A percentile compares a stretch with the other conserved stretches of the same genome.
Conservation (phyloP, 2,888 invertebrate species). For the Cheilosia urbana region DNA sequence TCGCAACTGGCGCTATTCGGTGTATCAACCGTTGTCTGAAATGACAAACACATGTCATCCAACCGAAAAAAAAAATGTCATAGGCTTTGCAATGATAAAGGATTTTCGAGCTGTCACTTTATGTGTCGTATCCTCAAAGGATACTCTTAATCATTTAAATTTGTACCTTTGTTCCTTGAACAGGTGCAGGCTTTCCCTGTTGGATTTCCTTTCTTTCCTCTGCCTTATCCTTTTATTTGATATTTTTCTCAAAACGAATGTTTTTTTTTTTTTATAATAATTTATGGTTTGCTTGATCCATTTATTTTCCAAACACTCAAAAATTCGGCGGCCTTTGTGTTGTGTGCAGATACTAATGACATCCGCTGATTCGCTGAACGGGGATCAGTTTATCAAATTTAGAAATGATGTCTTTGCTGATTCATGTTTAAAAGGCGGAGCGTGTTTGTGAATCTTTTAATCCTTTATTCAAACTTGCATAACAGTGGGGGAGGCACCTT, state of each 20-base stretch:
- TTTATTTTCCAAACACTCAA: background rate
- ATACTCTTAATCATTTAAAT: constrained; percentile 41
- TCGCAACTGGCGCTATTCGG: background rate
- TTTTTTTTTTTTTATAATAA: background rate
- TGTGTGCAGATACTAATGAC: background rate
- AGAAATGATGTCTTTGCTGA: too few species aligned
- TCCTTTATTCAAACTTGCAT: too few species aligned
- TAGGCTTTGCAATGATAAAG: constrained; percentile 12
- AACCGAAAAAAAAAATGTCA: background rate
- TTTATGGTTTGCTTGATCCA: background rate
- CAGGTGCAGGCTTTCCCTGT: constrained; percentile 45
- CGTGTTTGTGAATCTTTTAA: too few species aligned
- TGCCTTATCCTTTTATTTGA: background rate
- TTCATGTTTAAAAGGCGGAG: too few species aligned
- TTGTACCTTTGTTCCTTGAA: constrained; percentile 3
- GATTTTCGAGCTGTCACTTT: constrained; percentile 8
- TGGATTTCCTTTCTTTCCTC: background rate
- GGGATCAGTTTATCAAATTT: too few species aligned
- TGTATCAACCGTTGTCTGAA: constrained; percentile 11
- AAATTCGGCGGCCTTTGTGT: background rate
- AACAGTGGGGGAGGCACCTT: too few species aligned
- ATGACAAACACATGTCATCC: constrained; percentile 17
- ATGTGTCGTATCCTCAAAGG: constrained; percentile 25
- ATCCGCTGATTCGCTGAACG: too few species aligned
- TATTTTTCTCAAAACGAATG: background rate